These are phyloP conservation scores for Harpagoxenus sublaevis DNA, from an alignment of 2,888 invertebrate genomes.

Conservation along the genomic window DNA sequence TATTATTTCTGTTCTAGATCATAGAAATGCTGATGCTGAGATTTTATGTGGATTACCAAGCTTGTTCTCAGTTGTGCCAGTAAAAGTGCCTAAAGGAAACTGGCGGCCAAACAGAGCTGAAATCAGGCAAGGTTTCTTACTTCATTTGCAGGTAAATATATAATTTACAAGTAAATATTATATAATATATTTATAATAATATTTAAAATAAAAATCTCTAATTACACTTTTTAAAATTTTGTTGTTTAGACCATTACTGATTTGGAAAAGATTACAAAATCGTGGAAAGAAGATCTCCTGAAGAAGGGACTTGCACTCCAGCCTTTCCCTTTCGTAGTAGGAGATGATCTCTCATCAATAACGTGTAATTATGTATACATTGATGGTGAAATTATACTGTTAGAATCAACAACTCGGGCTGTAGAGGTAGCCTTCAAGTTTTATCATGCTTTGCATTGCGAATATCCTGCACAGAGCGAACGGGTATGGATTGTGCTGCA, in stretches of 20 bases:
- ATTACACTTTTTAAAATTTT: conserved; percentile 3
- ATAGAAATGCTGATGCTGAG: neutral
- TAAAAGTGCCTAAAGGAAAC: neutral
- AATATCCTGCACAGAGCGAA: conserved; percentile 13
- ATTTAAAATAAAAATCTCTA: neutral
- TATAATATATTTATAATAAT: neutral
- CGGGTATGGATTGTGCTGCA: conserved; percentile 24
- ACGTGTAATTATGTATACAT: conserved; percentile 28
- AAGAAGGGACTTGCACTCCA: conserved; percentile 22
- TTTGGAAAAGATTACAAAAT: conserved; percentile 8
- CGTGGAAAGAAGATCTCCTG: neutral
- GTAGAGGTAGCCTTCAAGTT: conserved; percentile 22
- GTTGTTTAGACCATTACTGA: neutral
- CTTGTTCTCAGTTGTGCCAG: conserved; percentile 1
- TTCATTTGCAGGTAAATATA: neutral
- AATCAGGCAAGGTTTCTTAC: conserved; percentile 5
- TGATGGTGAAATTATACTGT: neutral
- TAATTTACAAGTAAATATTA: neutral
- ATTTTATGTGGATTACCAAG: neutral
- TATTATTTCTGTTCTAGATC: conserved; percentile 10
- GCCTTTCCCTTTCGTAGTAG: conserved; percentile 23
- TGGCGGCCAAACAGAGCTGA: conserved; percentile 9
- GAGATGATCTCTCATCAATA: neutral
- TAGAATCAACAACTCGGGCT: conserved; percentile 17
- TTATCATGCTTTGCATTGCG: conserved; percentile 36